A percentile compares a stretch with the other conserved stretches of the same genome.
Conservation (phyloP, 2,113 vertebrate species). For the Anas platyrhynchos region DNA sequence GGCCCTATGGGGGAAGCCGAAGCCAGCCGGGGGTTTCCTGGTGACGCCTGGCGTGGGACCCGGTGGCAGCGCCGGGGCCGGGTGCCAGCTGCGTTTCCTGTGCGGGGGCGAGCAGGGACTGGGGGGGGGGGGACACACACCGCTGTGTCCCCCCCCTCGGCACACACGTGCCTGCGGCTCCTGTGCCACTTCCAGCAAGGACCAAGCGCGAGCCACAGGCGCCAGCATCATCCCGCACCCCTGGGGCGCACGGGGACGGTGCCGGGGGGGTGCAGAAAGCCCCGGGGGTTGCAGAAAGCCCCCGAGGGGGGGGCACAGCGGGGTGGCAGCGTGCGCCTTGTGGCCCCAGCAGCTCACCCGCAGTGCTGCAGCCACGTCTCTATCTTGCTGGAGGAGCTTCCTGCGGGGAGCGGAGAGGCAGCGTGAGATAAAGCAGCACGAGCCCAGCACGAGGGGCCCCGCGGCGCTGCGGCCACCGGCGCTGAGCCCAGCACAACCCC, state of each 20-base stretch:
- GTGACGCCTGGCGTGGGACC: rapidly evolving
- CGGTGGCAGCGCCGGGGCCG: background rate
- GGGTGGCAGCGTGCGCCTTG: background rate
- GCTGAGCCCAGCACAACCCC: too few relatives aligned
- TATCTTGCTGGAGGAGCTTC: slow-evolving; percentile 78
- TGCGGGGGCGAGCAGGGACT: background rate
- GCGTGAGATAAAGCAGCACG: background rate
- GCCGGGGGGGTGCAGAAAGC: background rate
- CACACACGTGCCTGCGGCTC: rapidly evolving
- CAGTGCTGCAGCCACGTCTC: slow-evolving; percentile 80
- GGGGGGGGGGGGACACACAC: rapidly evolving
- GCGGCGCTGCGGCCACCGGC: background rate
- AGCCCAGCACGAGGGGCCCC: background rate
- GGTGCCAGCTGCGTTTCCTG: background rate
- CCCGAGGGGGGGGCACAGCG: background rate
- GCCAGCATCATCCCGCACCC: background rate
- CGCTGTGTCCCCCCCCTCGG: background rate
- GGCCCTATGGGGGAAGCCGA: background rate
- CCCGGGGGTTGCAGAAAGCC: background rate
- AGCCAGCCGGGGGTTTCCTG: background rate
- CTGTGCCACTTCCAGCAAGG: too few relatives aligned
- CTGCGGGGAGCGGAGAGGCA: slow-evolving; percentile 60
- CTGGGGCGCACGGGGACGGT: background rate
- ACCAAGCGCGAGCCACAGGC: rapidly evolving
- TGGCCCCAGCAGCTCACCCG: slow-evolving; percentile 64